Conservation (phyloP, 1,140 invertebrate genomes). For the Platorchestia sp. region DNA sequence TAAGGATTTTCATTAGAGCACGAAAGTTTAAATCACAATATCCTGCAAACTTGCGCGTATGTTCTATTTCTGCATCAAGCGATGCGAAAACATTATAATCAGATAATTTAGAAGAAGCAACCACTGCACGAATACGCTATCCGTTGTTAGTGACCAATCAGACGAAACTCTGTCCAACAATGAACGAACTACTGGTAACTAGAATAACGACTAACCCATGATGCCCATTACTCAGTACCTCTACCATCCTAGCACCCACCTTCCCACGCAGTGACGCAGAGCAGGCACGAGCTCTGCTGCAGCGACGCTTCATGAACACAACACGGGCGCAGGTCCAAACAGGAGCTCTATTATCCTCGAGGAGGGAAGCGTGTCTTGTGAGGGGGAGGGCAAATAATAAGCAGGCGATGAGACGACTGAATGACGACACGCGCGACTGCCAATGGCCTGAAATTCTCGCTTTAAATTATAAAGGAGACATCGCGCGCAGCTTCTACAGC, state of each 20-base stretch:
- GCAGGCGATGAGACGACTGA: neutral
- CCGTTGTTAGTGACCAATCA: no score
- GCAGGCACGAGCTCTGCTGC: neutral
- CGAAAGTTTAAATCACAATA: no score
- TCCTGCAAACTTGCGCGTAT: no score
- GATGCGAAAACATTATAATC: no score
- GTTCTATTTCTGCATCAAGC: no score
- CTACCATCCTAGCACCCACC: no score
- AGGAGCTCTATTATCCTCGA: neutral
- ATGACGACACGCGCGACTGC: neutral
- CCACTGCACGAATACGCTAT: no score
- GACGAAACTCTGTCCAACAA: no score
- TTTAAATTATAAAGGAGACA: neutral
- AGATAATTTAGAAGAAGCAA: no score
- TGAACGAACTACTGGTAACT: no score
- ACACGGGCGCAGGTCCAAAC: neutral
- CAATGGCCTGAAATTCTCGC: neutral
- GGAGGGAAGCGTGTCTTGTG: neutral
- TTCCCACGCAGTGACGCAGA: neutral
- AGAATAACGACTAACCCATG: no score
- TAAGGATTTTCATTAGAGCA: no score
- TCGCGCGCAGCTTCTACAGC: neutral
- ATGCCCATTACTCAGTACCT: neutral
- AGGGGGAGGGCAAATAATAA: neutral
- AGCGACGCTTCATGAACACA: neutral